Conservation (phyloP, 2,888 invertebrate species). For the Siphlonurus alternatus region DNA sequence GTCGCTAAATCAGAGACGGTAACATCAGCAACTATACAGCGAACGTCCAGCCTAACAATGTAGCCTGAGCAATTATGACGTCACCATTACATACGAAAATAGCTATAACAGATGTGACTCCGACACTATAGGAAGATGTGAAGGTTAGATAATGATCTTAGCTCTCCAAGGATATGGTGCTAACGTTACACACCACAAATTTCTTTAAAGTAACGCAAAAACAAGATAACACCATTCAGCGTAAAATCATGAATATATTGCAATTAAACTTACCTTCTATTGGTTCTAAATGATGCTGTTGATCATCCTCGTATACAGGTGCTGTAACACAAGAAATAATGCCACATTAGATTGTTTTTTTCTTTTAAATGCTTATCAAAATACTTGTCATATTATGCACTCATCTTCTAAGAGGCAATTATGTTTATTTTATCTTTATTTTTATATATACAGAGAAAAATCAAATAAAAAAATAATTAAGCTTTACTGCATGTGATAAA, state of each 20-base stretch:
- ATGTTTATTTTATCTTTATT: no score
- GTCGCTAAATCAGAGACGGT: no score
- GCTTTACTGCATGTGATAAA: no score
- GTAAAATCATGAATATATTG: background rate
- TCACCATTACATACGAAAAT: background rate
- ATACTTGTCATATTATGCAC: no score
- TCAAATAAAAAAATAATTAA: no score
- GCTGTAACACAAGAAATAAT: constrained; percentile 38
- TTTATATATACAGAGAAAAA: no score
- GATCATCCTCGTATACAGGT: constrained; percentile 36
- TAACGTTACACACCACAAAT: background rate
- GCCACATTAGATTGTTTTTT: no score
- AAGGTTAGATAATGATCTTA: background rate
- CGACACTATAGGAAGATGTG: background rate
- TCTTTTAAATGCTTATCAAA: background rate
- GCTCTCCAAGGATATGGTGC: background rate
- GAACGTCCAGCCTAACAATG: no score
- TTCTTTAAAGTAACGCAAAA: no score
- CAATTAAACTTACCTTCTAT: background rate
- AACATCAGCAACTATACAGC: no score
- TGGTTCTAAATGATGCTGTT: background rate
- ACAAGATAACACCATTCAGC: background rate
- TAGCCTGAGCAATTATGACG: background rate
- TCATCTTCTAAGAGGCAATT: no score
- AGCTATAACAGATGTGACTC: background rate